Base-by-base conservation (phyloP, 2,113 vertebrate genomes). In the Dendropsophus ebraccatus region DNA sequence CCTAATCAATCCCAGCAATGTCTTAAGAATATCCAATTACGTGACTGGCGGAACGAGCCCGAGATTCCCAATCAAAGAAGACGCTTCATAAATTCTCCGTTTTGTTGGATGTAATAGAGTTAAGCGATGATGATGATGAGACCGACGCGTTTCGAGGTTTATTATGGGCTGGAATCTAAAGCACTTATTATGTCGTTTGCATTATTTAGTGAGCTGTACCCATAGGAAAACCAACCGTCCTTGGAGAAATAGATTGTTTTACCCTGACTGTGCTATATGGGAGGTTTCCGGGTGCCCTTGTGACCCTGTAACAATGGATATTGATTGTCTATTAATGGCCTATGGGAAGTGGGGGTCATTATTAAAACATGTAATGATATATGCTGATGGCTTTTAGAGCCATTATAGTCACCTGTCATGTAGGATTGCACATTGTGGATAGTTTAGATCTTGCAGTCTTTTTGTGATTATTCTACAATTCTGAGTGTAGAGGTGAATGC, bases 1-100 rank as follows among this genome's bases (percentile, higher is more conserved):
- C 77, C 54, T 58, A 60, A 35, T 80, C 54, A 62, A 62, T 25
- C 30, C 77, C 76, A 41, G 77, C 32, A 80, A 80, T n/a, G 54
- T 16, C 32, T 41, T 60, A 80, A 80, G 58, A 45, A 35, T 25
- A 80, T 45, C 35, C 77, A 62, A 58, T 80, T 80, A 60, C 35
- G 35, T 45, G 32, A 41, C 56, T 41, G 32, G 32, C 23, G 17
- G 77, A 25, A 62, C 23, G 28, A 80, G 54, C 54, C n/a, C 10
- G 30, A 35, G 75, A 56, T 17, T 56, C 52, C 1, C 7, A 37
- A 79, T n/a, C 54, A 79, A 25, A 58, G 21, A 60, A 37, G 54
- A 80, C 35, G 77, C 28, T 35, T 37, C 35, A 25, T 50, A 60
- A 41, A 23, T n/a, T 37, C 11, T 25, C 60, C 52, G 9, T 5